phyloP scores from a whole-genome alignment of 1,140 invertebrate genomes.

The Sminthurides bifidus region DNA sequence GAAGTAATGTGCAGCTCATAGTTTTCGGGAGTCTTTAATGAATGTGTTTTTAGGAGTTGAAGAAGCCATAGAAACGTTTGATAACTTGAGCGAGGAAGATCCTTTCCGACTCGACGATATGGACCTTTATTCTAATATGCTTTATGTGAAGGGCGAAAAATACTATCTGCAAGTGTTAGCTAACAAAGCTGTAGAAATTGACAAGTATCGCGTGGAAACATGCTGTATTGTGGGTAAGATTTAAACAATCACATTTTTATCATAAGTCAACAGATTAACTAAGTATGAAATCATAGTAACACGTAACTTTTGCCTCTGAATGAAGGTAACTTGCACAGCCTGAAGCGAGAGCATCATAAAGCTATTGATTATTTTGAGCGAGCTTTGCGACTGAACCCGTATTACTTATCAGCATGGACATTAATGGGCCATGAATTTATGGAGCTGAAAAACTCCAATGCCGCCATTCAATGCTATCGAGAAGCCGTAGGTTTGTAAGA shows the following conservation, averaged over 20 bases:
- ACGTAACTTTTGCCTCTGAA: conserved; percentile 31
- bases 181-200: conserved; percentile 81
- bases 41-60: conserved; percentile 62
- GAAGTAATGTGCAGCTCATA: neutral
- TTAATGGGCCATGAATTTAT: conserved; percentile 98
- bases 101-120: conserved; percentile 88
- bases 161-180: conserved; percentile 87
- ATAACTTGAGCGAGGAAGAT: conserved; percentile 67
- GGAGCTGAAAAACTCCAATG: conserved; percentile 86
- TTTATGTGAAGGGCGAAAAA: conserved; percentile 87
- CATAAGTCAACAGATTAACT: neutral
- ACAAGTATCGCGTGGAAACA: conserved; percentile 94
- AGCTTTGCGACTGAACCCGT: conserved; percentile 85
- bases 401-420: conserved; percentile 92
- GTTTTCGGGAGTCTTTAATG: conserved; percentile 1
- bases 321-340: conserved; percentile 93
- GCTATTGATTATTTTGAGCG: conserved; percentile 92
- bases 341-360: conserved; percentile 90
- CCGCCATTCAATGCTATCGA: conserved; percentile 66
- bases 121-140: conserved; percentile 91
- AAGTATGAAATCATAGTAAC: no score
- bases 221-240: conserved; percentile 89
- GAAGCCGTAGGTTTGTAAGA: conserved; percentile 87
- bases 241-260: conserved; percentile 3
- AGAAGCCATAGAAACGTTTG: conserved; percentile 72